Base-by-base conservation (phyloP, 2,113 vertebrate species). In the Dicaeum eximium region DNA sequence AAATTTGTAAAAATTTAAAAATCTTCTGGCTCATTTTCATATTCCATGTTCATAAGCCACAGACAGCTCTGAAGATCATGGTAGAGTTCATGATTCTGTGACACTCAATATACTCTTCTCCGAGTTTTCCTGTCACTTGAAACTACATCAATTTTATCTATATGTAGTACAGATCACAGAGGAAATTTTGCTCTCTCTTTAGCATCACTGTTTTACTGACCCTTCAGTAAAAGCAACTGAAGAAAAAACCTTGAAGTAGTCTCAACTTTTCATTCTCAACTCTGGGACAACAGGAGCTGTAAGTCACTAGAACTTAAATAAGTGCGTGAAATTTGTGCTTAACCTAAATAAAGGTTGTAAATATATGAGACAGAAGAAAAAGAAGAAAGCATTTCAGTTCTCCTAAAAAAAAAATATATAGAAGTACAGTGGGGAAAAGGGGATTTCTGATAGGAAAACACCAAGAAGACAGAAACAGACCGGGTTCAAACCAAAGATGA, bases 1-100 rank as follows among this genome's bases (percentile, higher is more conserved):
- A 42, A 8, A 3, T 12, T 20, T 0, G 1, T 13, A 4, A 10
- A 51, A 53, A 31, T 11, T 33, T 45, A 51, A 7, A 60, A 51
- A 80, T 40, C 14, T 67, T 79, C 27, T 61, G 8, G 17, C 10
- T 91, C 25, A 19, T 23, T 80, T 62, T 33, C 17, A 18, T 11
- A 48, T 31, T 31, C 45, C 45, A 31, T 13, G 6, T 48, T 50
- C 33, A 6, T 35, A 89, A 62, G 42, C 11, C 42, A 91, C 0
- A 2, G 37, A 87, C 18, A 74, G 70, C 9, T 79, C n/a, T 9
- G 11, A 79, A 81, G 51, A 54, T 50, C 20, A n/a, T 6, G 12
- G 13, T 12, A 62, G 7, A 48, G 12, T 44, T 69, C 33, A 67
- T 67, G 33, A 60, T 38, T 77, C 44, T 61, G 14, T 60, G n/a